Evolutionary conservation across 2,797 vertebrate genomes (phyloP), one percentile per base, ranked within the genome.

Genomic region (Hephaestus fuliginosus): DNA sequence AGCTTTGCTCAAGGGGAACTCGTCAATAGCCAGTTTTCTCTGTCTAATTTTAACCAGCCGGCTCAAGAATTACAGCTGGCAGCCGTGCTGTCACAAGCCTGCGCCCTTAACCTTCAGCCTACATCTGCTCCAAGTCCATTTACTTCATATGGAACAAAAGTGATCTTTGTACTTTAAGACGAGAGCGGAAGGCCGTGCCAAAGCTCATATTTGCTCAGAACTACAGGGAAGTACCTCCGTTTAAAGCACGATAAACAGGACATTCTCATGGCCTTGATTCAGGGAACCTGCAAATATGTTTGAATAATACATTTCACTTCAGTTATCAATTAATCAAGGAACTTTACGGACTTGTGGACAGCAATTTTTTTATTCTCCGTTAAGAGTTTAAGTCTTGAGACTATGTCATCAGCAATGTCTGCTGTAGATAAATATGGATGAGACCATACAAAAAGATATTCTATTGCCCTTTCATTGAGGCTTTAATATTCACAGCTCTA

Each of bases 91-190:
- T 86, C 87, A 88, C 79, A 83, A 88, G 83, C 46, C 57, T 64
- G 64, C 62, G 58, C 71, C 74, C 41, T 52, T 66, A 73, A 83
- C 78, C 82, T 72, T 65, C 74, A 70, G 75, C 70, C 61, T 76
- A 81, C 68, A 74, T 81, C 58, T 56, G 74, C 22, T 75, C 51
- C 18, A 36, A 74, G 64, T 28, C 28, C 56, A 39, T 74, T 78
- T 68, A 61, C 43, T 77, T 56, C 68, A 53, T 52, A 75, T 6
- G 3, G 56, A 79, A 91, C 81, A 91, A 85, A 78, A 67, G 74
- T 70, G 25, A 80, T 87, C 83, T 88, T 91, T 93, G 88, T 91
- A 39, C 85, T 80, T 70, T 17, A n/a, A 43, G 9, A 49, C 46
- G 28, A 39, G 51, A 69, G 73, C 14, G 22, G 70, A 44, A 69